These are phyloP conservation scores for Agonopterix arenella DNA, from an alignment of 2,888 invertebrate species.

Conservation along the genomic window DNA sequence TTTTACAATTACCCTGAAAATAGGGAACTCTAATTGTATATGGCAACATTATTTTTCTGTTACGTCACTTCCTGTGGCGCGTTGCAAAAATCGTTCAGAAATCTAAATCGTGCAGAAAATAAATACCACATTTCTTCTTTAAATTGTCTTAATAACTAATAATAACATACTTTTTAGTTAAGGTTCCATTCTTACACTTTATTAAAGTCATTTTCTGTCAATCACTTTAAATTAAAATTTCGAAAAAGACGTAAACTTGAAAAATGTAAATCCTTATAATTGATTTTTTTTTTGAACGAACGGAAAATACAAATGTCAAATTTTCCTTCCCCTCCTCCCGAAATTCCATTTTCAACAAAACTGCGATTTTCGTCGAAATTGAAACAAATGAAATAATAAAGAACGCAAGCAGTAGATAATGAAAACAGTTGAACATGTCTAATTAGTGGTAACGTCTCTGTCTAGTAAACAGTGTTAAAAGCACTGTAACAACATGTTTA, in stretches of 20 bases:
- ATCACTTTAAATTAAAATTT: no score
- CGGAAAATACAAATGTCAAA: slow-evolving; percentile 21
- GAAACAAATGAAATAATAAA: slow-evolving; percentile 36
- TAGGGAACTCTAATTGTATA: no score
- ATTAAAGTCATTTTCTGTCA: no score
- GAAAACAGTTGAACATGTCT: slow-evolving; percentile 25
- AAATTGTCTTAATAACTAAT: no score
- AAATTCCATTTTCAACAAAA: slow-evolving; percentile 8
- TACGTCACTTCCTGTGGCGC: slow-evolving; percentile 12
- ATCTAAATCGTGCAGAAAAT: neutral
- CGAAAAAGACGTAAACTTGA: no score
- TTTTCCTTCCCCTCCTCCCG: slow-evolving; percentile 21
- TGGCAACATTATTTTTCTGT: slow-evolving; percentile 9
- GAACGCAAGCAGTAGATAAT: slow-evolving; percentile 11
- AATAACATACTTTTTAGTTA: no score
- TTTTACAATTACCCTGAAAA: no score
- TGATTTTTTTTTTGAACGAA: slow-evolving; percentile 6
- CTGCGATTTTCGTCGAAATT: slow-evolving; percentile 23
- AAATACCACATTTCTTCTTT: no score
- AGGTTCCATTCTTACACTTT: no score
- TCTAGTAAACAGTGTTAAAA: slow-evolving; percentile 5
- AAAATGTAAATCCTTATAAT: neutral
- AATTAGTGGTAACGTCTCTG: slow-evolving; percentile 13
- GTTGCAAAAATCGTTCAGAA: slow-evolving; percentile 22
- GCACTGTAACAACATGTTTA: slow-evolving; percentile 65